These are phyloP conservation scores for Orthosia gracilis DNA, from an alignment of 2,888 invertebrate genomes.

Conservation along the genomic window DNA sequence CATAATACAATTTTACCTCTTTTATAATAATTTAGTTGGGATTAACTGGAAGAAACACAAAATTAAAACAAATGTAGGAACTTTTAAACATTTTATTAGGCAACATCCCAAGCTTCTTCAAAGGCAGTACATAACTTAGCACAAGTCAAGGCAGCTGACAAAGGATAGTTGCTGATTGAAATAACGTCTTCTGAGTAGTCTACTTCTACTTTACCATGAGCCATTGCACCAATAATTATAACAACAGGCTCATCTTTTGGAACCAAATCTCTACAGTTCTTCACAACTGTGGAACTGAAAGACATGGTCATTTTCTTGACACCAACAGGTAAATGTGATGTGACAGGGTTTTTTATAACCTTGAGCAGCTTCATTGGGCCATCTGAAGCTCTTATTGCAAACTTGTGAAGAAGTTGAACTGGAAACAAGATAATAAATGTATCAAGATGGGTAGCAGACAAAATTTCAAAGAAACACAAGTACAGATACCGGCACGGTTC, in stretches of 20 bases:
- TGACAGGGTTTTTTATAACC: constrained; percentile 99
- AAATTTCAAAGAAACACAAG: background rate
- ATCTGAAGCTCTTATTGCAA: constrained; percentile 97
- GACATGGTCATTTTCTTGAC: constrained; percentile 97
- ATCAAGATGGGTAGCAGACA: background rate
- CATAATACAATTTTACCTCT: too few relatives aligned
- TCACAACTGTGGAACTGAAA: constrained; percentile 94
- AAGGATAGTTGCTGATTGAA: constrained; percentile 98
- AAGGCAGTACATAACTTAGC: constrained; percentile 98
- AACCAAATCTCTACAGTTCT: constrained; percentile 94
- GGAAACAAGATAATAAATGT: constrained; percentile 73
- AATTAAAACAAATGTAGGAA: background rate
- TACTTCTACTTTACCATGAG: constrained; percentile 97
- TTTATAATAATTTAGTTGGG: too few relatives aligned
- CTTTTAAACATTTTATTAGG: constrained; percentile 73
- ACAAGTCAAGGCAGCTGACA: constrained; percentile 99
- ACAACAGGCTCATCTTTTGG: constrained; percentile 96
- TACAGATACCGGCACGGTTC: too few relatives aligned
- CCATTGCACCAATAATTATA: constrained; percentile 98
- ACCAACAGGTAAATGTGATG: constrained; percentile 98
- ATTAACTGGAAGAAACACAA: background rate
- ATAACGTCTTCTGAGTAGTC: constrained; percentile 98
- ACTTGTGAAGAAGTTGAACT: constrained; percentile 99
- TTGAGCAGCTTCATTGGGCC: constrained; percentile 97
- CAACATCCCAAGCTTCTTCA: constrained; percentile 97